phyloP scores from a whole-genome alignment of 2,797 vertebrate species.

The Ambastaia sidthimunki region DNA sequence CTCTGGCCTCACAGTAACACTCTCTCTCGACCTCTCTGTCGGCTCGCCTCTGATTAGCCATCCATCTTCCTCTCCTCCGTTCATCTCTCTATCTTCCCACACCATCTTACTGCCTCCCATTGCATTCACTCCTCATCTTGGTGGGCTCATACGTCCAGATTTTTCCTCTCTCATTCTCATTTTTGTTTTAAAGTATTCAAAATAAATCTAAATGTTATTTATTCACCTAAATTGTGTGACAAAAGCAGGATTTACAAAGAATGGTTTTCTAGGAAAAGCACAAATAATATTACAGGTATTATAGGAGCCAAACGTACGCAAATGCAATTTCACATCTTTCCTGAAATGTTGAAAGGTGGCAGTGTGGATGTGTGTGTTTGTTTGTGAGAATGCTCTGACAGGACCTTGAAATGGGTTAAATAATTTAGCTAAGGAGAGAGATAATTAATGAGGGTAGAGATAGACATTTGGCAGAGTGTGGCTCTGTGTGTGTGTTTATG shows the following conservation, averaged over 20 bases:
- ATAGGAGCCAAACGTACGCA: background rate
- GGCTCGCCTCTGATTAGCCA: constrained; percentile 67
- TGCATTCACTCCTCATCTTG: constrained; percentile 26
- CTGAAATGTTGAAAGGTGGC: background rate
- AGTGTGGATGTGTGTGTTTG: background rate
- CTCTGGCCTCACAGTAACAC: constrained; percentile 54
- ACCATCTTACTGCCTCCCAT: constrained; percentile 61
- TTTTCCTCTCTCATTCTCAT: background rate
- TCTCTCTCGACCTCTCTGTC: constrained; percentile 57
- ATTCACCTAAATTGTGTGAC: background rate
- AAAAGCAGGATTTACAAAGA: background rate
- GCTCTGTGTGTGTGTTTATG: constrained; percentile 40
- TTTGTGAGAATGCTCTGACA: constrained; percentile 54
- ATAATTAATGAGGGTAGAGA: constrained; percentile 81
- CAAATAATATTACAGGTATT: background rate
- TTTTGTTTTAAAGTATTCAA: background rate
- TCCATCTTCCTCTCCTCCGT: constrained; percentile 78
- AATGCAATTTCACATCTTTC: constrained; percentile 1
- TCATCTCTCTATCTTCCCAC: constrained; percentile 72
- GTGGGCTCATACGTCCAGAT: constrained; percentile 7
- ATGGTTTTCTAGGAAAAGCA: background rate
- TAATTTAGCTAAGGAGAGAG: constrained; percentile 78
- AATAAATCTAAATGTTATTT: background rate
- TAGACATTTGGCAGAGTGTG: constrained; percentile 68
- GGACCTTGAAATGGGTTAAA: constrained; percentile 70